Base-by-base conservation (phyloP, 64 coral and sea anemone genomes). In the Orbicella faveolata region DNA sequence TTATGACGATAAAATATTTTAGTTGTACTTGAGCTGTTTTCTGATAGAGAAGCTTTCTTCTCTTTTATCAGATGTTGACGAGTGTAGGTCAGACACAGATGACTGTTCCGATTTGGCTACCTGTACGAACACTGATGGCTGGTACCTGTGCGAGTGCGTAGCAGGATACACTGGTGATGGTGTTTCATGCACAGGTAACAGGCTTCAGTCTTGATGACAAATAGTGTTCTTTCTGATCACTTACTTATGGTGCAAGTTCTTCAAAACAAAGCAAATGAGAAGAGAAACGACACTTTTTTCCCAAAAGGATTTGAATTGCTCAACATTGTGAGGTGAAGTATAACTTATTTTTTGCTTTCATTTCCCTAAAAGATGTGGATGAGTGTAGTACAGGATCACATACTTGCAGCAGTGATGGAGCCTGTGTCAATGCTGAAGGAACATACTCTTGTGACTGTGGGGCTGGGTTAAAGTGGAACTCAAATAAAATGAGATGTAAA, bases 381-480 rank as follows among this genome's bases (percentile, higher is more conserved):
- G 79, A 81, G 79, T 81, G 79, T 59, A 59, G 48, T 26, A 57
- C 37, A 2, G 78, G 64, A 13, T 36, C 69, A 53, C 36, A 76
- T 52, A 87, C 52, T n/a, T 95, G 94, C 36, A 73, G 76, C 48
- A 25, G 37, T 52, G 65, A 89, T 33, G 84, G 77, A 17, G 81
- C 77, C 12, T 95, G 94, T 52, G 72, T 92, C 53, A 95, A 95
- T 73, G 76, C 21, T 39, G 30, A 83, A 36, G 94, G 94, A 0
- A 88, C 90, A 10, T 95, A 92, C 36, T 61, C 81, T 55, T 95
- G 94, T 48, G 39, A 76, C 34, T 95, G 94, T 63, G 62, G 12
- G 2, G 41, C 84, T 54, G 90, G 94, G 5, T 92, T 57, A 13
- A 92, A 84, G 12, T 90, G 94, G 30, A 80, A 92, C 75, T 7